Evolutionary conservation across 2,113 vertebrate species (phyloP).

Genomic region (Aegotheles bennettii): DNA sequence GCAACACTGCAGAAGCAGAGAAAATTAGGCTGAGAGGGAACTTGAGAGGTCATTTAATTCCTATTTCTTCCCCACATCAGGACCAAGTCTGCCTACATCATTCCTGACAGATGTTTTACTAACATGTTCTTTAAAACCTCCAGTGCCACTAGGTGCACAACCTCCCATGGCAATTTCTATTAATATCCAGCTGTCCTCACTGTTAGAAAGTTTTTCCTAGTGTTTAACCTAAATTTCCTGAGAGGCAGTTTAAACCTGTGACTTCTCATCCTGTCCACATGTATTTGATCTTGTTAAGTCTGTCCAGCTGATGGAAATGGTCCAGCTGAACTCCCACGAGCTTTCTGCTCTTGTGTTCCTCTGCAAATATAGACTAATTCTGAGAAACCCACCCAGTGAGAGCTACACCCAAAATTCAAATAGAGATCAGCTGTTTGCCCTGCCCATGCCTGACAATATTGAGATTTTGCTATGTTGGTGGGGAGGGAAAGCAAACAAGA

Average conservation of each 20-base stretch:
- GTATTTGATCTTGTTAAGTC: background rate
- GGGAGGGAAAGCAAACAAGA: no score
- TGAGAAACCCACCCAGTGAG: background rate
- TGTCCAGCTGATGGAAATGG: background rate
- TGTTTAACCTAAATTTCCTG: background rate
- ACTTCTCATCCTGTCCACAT: background rate
- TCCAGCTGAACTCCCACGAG: background rate
- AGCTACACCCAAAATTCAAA: background rate
- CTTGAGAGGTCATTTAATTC: background rate
- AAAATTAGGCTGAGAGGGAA: background rate
- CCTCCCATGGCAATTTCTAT: background rate
- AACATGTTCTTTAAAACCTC: background rate
- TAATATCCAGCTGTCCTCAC: background rate
- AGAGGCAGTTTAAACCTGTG: background rate
- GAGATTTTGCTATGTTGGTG: background rate
- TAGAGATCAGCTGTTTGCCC: background rate
- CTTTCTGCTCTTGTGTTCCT: background rate
- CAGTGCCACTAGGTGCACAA: background rate
- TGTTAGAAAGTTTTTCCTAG: background rate
- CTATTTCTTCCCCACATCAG: background rate
- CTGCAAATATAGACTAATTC: background rate
- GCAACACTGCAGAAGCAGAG: background rate
- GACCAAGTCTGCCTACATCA: background rate
- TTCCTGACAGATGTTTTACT: background rate
- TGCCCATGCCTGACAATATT: background rate